Base-by-base conservation (phyloP, 2,797 vertebrate species). In the Pogoniulus pusillus region DNA sequence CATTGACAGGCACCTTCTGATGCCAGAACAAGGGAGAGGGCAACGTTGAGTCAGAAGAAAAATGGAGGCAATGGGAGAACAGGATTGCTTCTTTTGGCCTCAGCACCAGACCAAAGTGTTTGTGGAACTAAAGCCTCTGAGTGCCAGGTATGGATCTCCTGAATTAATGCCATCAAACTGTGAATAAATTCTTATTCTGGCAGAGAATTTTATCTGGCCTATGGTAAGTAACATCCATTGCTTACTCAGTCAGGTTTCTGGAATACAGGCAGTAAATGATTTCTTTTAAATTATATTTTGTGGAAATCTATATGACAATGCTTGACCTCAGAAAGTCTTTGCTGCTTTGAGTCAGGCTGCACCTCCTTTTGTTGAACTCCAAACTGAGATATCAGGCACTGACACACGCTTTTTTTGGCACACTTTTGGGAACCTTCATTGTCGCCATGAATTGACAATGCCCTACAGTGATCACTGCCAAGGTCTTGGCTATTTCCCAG, bases 231-330 rank as follows among this genome's bases (percentile, higher is more conserved):
- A 29, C 30, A 34, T 39, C 55, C 72, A 78, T 72, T 80, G 87
- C 39, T 92, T 83, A 93, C 70, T 93, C 60, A 39, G 53, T 75
- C 37, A 62, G 71, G 53, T 73, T 95, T 59, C 60, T 93, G 79
- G 57, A 93, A 89, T 83, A 91, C 24, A 60, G 62, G 41, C 51
- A 93, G 47, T 62, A 80, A 87, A 91, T 90, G 34, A 53, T 73
- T 69, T 64, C 2, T 59, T 73, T 87, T 86, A 64, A 63, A 57
- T 22, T 59, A 45, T 63, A 86, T 41, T 91, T 85, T 37, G 23
- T 82, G 69, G 20, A 74, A 80, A 10, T 69, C 80, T 93, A 18
- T 62, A 7, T 32, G 45, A 68, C 73, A 85, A 63, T 39, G 9
- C 30, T 80, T 55, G 43, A 72, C 37, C 66, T 34, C 23, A 88